A percentile compares a stretch with the other conserved stretches of the same genome.
Evolutionary conservation across 2,888 invertebrate genomes (phyloP).

Genomic region (Melanophora roralis): DNA sequence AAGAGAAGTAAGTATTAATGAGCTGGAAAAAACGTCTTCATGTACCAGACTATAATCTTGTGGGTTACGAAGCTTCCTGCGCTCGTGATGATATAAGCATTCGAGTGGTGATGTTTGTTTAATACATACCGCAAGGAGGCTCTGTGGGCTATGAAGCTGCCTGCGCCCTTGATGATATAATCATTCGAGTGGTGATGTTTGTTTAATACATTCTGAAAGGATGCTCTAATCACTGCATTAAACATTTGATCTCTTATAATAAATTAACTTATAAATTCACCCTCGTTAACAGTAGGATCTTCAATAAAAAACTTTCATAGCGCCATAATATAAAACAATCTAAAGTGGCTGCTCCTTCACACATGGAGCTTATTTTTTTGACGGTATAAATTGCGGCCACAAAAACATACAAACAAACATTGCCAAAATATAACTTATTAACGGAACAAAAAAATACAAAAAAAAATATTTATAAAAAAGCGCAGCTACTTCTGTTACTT

Average conservation of each 20-base stretch:
- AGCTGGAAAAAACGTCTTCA: no score
- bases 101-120: no score
- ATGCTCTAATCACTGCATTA: no score
- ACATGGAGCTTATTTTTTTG: conserved; percentile 19
- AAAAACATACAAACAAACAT: conserved; percentile 1
- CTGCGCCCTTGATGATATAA: no score
- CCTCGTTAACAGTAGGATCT: not conserved
- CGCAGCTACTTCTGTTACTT: conserved; percentile 31
- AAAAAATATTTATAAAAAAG: conserved; percentile 20
- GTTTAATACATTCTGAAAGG: no score
- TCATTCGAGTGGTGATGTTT: no score
- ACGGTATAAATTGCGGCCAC: not conserved
- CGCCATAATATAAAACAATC: conserved; percentile 46
- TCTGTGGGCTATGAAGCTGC: no score
- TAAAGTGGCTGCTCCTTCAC: conserved; percentile 40
- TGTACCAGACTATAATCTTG: no score
- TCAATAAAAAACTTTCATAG: conserved; percentile 45
- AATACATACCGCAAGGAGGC: no score
- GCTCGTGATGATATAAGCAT: no score
- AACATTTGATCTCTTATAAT: not conserved
- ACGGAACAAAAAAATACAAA: not conserved
- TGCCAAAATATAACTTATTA: conserved; percentile 4
- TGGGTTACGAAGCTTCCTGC: no score
- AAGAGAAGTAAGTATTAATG: no score
- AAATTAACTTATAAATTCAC: not conserved